A percentile compares a stretch with the other conserved stretches of the same genome.
Conservation (phyloP, 2,888 invertebrate species). For the Hypena proboscidalis region DNA sequence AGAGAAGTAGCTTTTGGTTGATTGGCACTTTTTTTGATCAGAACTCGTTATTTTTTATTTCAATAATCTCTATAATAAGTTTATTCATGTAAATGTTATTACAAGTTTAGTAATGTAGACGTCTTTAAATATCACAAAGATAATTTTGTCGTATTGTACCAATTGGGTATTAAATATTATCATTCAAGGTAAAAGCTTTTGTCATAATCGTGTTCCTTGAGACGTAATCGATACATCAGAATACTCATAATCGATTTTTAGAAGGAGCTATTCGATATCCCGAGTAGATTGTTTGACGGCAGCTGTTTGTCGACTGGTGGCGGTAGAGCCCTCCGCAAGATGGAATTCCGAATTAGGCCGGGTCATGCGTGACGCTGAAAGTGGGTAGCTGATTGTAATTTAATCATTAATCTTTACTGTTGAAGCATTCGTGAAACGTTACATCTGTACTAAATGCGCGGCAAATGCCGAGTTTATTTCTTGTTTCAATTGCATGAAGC, state of each 20-base stretch:
- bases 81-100: too few species aligned
- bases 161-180: too few species aligned
- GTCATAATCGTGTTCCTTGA: slow-evolving; percentile 1
- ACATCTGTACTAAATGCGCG: slow-evolving; percentile 33
- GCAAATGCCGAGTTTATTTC: slow-evolving; percentile 24
- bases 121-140: too few species aligned
- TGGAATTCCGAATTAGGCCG: slow-evolving; percentile 50
- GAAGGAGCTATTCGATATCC: slow-evolving; percentile 27
- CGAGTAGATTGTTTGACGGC: slow-evolving; percentile 34
- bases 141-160: too few species aligned
- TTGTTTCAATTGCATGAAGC: slow-evolving; percentile 22
- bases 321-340: slow-evolving; percentile 45
- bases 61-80: too few species aligned
- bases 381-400: slow-evolving; percentile 44
- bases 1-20: too few species aligned
- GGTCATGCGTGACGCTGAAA: slow-evolving; percentile 39
- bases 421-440: slow-evolving; percentile 36
- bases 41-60: too few species aligned
- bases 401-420: slow-evolving; percentile 46
- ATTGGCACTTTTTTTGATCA: too few species aligned
- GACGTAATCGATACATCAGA: slow-evolving; percentile 17
- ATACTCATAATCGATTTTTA: slow-evolving; percentile 33
- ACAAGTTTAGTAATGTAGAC: too few species aligned
- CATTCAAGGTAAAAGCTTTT: too few species aligned
- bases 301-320: slow-evolving; percentile 41